Evolutionary conservation across 2,113 vertebrate species (phyloP).

Genomic region (Lutjanus erythropterus): DNA sequence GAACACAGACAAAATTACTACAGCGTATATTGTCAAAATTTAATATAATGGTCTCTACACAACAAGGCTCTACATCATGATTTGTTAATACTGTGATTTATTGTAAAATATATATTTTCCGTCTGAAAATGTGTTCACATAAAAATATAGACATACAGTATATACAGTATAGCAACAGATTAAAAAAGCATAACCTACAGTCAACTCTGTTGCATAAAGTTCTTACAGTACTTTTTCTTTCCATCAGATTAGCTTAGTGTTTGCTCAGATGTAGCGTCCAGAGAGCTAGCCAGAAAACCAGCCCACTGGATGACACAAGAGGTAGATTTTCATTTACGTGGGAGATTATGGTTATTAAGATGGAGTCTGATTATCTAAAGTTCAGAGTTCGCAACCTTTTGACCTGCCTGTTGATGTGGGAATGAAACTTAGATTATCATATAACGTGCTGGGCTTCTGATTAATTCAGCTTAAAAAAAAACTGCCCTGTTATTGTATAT

Average conservation of each 20-base stretch:
- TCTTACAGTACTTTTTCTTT: not conserved
- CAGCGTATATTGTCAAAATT: not conserved
- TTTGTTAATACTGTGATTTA: not conserved
- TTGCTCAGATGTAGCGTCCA: slow-evolving; percentile 5
- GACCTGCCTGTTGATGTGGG: slow-evolving; percentile 45
- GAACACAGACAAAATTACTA: not conserved
- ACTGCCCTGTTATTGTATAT: slow-evolving; percentile 19
- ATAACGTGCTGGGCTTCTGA: slow-evolving; percentile 18
- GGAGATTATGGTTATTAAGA: slow-evolving; percentile 44
- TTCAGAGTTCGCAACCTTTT: slow-evolving; percentile 40
- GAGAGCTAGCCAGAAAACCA: not conserved
- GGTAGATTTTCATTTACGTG: slow-evolving; percentile 44
- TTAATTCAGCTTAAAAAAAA: slow-evolving; percentile 44
- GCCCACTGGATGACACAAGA: not conserved
- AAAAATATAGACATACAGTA: too few species aligned
- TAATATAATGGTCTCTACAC: not conserved
- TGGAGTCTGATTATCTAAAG: slow-evolving; percentile 34
- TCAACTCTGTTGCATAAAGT: not conserved
- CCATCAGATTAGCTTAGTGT: not conserved
- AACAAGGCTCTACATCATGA: not conserved
- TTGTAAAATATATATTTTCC: not conserved
- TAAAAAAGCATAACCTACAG: not conserved
- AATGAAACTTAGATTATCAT: slow-evolving; percentile 39
- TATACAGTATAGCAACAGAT: not conserved
- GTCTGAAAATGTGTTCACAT: too few species aligned